Percentiles rank a stretch among this genome's conserved stretches.
phyloP scores from a whole-genome alignment of 2,797 vertebrate species.

The Alauda arvensis region DNA sequence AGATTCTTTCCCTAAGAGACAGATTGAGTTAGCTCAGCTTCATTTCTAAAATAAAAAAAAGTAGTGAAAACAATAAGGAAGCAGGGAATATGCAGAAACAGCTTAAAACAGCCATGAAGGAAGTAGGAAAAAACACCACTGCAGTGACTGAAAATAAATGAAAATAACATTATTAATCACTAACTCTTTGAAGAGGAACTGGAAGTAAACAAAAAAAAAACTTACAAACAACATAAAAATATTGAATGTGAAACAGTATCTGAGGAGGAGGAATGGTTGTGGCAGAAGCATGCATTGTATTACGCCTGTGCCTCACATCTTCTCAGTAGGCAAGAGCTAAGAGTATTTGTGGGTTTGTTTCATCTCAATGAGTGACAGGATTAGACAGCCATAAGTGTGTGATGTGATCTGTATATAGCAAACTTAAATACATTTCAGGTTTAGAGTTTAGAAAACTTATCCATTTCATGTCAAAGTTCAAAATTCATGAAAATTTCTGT shows the following conservation, averaged over 20 bases:
- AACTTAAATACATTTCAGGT: not conserved
- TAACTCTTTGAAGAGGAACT: not conserved
- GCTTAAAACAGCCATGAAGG: not conserved
- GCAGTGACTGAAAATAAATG: not conserved
- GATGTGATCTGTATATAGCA: not conserved
- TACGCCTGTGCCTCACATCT: not conserved
- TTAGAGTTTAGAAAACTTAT: not conserved
- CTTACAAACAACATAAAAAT: not conserved
- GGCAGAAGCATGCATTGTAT: not conserved
- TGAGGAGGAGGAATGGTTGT: not conserved
- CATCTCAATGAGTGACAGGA: not conserved
- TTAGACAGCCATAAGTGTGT: not conserved
- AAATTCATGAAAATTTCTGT: not conserved
- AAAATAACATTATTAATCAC: not conserved
- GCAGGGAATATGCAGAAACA: not conserved
- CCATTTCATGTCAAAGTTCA: not conserved
- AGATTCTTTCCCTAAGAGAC: not conserved
- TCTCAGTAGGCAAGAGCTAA: not conserved
- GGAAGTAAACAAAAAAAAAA: not conserved
- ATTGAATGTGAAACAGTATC: not conserved
- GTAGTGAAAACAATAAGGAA: not conserved
- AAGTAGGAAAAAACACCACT: not conserved
- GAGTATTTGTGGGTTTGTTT: not conserved
- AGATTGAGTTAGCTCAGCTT: not conserved
- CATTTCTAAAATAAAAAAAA: not conserved